Conservation (phyloP, 1,140 invertebrate genomes). For the Hesperophylax magnus region DNA sequence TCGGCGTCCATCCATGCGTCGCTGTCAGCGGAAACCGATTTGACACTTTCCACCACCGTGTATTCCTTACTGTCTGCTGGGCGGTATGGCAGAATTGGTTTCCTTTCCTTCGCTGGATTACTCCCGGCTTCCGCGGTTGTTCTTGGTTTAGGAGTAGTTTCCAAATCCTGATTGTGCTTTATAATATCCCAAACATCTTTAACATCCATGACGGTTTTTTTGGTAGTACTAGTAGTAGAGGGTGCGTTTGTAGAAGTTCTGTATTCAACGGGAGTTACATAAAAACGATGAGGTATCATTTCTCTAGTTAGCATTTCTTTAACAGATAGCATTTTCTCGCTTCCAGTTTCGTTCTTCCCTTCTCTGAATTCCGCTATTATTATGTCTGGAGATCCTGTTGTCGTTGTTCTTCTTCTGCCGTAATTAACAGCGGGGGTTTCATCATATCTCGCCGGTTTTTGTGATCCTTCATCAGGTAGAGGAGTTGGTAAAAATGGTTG, state of each 20-base stretch:
- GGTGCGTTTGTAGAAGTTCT: neutral
- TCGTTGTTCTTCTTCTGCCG: neutral
- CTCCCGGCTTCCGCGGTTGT: neutral
- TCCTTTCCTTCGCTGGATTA: neutral
- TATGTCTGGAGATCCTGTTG: slow-evolving; percentile 37
- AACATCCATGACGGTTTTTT: slow-evolving; percentile 34
- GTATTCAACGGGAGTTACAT: neutral
- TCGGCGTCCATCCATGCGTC: neutral
- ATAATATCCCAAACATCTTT: slow-evolving; percentile 56
- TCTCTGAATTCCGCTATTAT: slow-evolving; percentile 53
- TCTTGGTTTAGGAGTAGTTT: neutral
- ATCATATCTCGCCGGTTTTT: neutral
- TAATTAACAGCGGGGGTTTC: neutral
- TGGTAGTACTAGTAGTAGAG: slow-evolving; percentile 8
- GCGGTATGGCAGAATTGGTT: neutral
- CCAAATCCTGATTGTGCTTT: slow-evolving; percentile 50
- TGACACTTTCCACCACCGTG: slow-evolving; percentile 39
- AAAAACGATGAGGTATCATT: neutral
- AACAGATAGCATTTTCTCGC: slow-evolving; percentile 42
- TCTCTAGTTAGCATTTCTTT: slow-evolving; percentile 53
- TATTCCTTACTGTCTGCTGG: neutral
- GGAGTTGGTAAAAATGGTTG: slow-evolving; percentile 50
- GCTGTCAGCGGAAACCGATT: slow-evolving; percentile 28
- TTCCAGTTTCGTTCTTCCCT: slow-evolving; percentile 19
- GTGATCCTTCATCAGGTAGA: slow-evolving; percentile 30